Conservation (phyloP, 1,140 invertebrate genomes). For the Leptinotarsa lineolata region DNA sequence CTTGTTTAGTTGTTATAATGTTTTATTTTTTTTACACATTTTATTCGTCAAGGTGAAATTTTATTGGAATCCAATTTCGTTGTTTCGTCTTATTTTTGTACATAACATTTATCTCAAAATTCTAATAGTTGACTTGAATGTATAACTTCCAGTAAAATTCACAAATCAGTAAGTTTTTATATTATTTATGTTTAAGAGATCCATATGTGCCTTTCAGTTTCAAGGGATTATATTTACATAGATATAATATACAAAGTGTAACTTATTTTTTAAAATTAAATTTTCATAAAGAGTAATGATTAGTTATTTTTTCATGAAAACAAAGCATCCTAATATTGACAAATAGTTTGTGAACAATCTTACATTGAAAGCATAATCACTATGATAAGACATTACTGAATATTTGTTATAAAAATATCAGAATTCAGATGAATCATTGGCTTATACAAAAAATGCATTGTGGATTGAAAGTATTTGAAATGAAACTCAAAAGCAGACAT, state of each 20-base stretch:
- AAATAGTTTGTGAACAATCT: too few relatives aligned
- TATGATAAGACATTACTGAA: too few relatives aligned
- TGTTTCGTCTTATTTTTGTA: constrained; percentile 4
- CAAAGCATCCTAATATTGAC: too few relatives aligned
- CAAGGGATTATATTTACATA: neutral
- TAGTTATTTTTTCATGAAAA: too few relatives aligned
- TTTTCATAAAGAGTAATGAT: constrained; percentile 10
- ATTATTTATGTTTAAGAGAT: constrained; percentile 8
- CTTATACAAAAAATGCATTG: too few relatives aligned
- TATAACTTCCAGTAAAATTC: constrained; percentile 8
- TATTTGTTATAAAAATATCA: too few relatives aligned
- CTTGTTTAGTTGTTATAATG: constrained; percentile 22
- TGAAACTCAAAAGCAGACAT: too few relatives aligned
- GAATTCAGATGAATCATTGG: too few relatives aligned
- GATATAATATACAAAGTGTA: neutral
- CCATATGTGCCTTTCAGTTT: constrained; percentile 13
- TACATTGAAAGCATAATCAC: too few relatives aligned
- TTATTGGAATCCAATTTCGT: constrained; percentile 6
- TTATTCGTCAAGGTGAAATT: neutral
- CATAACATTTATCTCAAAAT: constrained; percentile 6
- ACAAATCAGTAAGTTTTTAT: constrained; percentile 4
- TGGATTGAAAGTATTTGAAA: too few relatives aligned
- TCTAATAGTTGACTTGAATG: neutral
- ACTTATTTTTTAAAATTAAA: constrained; percentile 20
- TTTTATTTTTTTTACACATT: constrained; percentile 14